These are phyloP conservation scores for Tenthredo scrophulariae DNA, from an alignment of 2,888 invertebrate genomes.

Conservation along the genomic window DNA sequence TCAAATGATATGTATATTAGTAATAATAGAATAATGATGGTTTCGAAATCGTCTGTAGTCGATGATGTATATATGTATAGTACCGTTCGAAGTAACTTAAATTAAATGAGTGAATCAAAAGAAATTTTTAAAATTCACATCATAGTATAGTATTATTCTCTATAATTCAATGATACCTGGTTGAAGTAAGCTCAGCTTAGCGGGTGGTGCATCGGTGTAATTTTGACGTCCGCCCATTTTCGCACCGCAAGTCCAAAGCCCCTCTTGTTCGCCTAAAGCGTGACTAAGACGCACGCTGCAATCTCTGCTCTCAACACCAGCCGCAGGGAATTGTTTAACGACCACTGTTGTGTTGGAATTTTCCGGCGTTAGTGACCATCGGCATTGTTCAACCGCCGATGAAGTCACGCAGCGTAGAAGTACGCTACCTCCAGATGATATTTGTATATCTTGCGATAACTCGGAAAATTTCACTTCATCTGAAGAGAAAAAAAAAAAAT, in stretches of 20 bases:
- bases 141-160: slow-evolving; percentile 46
- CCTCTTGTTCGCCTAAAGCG: slow-evolving; percentile 74
- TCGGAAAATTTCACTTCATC: slow-evolving; percentile 75
- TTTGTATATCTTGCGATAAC: slow-evolving; percentile 75
- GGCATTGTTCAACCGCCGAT: slow-evolving; percentile 73
- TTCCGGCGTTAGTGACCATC: slow-evolving; percentile 75
- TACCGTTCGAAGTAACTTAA: background rate
- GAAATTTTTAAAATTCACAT: background rate
- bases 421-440: slow-evolving; percentile 73
- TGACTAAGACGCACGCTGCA: slow-evolving; percentile 74
- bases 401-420: slow-evolving; percentile 74
- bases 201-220: slow-evolving; percentile 75
- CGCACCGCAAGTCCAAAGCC: slow-evolving; percentile 76
- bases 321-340: slow-evolving; percentile 74
- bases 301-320: slow-evolving; percentile 73
- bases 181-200: slow-evolving; percentile 75
- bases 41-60: background rate
- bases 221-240: slow-evolving; percentile 70
- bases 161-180: slow-evolving; percentile 75
- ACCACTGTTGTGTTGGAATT: slow-evolving; percentile 74
- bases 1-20: no score
- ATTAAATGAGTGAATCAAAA: background rate
- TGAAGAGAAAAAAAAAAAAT: slow-evolving; percentile 57
- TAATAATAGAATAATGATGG: background rate
- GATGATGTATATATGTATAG: background rate